Evolutionary conservation across 2,797 vertebrate species (phyloP).

Genomic region (Leptodactylus fallax): DNA sequence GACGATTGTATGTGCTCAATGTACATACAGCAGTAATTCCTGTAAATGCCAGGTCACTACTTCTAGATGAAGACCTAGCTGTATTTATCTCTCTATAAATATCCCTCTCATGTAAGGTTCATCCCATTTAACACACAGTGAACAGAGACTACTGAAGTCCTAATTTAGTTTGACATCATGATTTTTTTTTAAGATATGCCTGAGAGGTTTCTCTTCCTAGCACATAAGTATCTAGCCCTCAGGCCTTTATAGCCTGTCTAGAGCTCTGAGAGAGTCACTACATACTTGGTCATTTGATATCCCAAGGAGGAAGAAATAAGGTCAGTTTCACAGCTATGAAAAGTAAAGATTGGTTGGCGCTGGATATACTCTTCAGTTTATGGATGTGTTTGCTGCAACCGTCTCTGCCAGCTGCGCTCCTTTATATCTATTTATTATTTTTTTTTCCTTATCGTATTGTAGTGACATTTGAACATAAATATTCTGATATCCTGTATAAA

Average conservation of each 20-base stretch:
- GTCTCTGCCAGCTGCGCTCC: not conserved
- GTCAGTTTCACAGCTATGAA: constrained; percentile 40
- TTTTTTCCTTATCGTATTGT: not conserved
- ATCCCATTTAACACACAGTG: not conserved
- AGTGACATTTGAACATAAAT: not conserved
- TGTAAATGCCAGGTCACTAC: constrained; percentile 3
- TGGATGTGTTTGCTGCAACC: not conserved
- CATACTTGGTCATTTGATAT: not conserved
- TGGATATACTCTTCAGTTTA: not conserved
- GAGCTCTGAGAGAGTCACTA: not conserved
- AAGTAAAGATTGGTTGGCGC: constrained; percentile 1
- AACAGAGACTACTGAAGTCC: not conserved
- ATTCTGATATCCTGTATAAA: no score
- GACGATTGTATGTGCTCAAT: no score
- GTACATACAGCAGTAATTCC: not conserved
- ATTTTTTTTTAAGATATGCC: constrained; percentile 29
- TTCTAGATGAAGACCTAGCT: not conserved
- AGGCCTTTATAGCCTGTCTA: constrained; percentile 18
- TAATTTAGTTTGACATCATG: constrained; percentile 37
- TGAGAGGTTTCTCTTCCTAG: constrained; percentile 10
- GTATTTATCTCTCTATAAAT: constrained; percentile 8
- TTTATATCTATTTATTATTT: not conserved
- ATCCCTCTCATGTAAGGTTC: constrained; percentile 6
- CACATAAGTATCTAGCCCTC: constrained; percentile 10
- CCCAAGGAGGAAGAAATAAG: constrained; percentile 33